Evolutionary conservation across 2,113 vertebrate species (phyloP), one percentile per base, ranked within the genome.

Genomic region (Rhodinocichla rosea): DNA sequence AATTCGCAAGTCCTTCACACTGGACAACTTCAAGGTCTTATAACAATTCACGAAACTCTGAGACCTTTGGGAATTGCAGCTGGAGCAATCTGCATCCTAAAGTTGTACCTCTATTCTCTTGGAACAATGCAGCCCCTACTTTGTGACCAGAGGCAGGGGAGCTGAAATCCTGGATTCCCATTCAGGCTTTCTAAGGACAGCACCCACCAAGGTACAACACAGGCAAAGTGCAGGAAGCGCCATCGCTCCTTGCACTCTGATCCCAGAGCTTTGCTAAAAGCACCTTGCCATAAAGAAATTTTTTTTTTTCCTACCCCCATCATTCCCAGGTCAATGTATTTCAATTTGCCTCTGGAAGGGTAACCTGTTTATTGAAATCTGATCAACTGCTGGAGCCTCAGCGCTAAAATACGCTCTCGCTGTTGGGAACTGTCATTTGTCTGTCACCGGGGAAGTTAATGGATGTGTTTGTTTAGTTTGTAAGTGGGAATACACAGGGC

Each of bases 381-480:
- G 90, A 95, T 92, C 89, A 49, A 91, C 77, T 83, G 64, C 71
- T 47, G 47, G 65, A 96, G 89, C 65, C 88, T 86, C 91, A 68
- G 87, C 1, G 0, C 56, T 96, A 87, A 97, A 96, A 95, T 68
- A 94, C 53, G 9, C 83, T 84, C 93, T 96, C 5, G 33, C 84
- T 95, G 87, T 91, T 91, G 86, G 94, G 87, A 96, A 83, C 96
- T 97, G 96, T 97, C 95, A 97, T 94, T 95, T 91, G 89, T 95
- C 97, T 94, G 94, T 97, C 97, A 92, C 92, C 44, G 13, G 74
- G 71, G 44, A 95, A 94, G 89, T 91, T 93, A 96, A 96, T 96
- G 89, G 95, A 97, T 79, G 68, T 86, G 96, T 95, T 97, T 98
- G 96, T 97, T 98, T 96, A 96, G 93, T 91, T 96, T 67, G 82